These are phyloP conservation scores for Aradus depressus DNA, from an alignment of 2,888 invertebrate species.

Conservation along the genomic window DNA sequence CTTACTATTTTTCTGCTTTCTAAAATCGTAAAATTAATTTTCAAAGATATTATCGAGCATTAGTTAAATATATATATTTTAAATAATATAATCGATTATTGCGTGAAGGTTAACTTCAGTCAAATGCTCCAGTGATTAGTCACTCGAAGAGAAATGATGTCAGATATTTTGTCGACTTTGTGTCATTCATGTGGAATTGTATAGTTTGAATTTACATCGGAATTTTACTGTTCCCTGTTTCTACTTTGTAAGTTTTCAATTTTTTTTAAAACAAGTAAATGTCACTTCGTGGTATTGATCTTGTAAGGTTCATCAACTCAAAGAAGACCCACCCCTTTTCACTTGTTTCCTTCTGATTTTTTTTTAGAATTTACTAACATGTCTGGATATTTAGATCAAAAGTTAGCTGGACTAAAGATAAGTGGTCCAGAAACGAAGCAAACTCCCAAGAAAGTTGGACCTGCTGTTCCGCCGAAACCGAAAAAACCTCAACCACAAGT, in stretches of 20 bases:
- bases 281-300: no score
- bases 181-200: not conserved
- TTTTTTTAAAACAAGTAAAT: not conserved
- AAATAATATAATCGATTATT: no score
- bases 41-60: no score
- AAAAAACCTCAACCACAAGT: constrained; percentile 51
- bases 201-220: not conserved
- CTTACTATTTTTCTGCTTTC: no score
- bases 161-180: not conserved
- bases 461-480: constrained; percentile 71
- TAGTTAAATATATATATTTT: no score
- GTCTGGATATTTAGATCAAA: constrained; percentile 29
- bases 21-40: no score
- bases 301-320: no score
- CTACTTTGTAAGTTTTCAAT: no score
- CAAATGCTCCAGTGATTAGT: constrained; percentile 13
- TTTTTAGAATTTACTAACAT: constrained; percentile 12
- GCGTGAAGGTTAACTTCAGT: no score
- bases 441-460: constrained; percentile 51
- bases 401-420: constrained; percentile 30
- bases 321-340: no score
- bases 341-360: no score
- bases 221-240: not conserved
- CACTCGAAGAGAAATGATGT: constrained; percentile 10
- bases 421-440: constrained; percentile 26